Conservation (phyloP, 2,888 invertebrate species). For the Fabriciana adippe region DNA sequence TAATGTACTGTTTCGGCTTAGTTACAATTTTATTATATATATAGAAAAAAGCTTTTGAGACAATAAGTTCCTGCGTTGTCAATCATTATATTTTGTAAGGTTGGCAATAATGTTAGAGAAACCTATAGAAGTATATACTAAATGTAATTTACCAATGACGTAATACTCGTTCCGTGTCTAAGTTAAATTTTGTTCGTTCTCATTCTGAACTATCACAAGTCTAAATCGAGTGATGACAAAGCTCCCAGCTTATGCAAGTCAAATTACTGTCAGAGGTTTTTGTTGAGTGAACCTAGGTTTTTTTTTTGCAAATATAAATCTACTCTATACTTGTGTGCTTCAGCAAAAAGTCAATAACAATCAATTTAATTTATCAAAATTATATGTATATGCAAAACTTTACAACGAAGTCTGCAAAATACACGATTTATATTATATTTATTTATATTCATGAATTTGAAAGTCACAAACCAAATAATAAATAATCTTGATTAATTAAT, state of each 20-base stretch:
- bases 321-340: not conserved
- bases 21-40: no score
- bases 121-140: not conserved
- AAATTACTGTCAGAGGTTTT: constrained; percentile 29
- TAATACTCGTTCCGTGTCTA: constrained; percentile 1
- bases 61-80: no score
- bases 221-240: constrained; percentile 38
- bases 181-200: constrained; percentile 19
- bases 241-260: constrained; percentile 18
- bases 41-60: no score
- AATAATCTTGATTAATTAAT: no score
- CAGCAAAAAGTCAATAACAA: not conserved
- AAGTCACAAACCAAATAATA: no score
- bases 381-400: no score
- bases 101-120: no score
- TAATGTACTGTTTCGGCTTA: no score
- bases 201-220: constrained; percentile 25
- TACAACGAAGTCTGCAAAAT: no score
- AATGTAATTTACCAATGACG: constrained; percentile 10
- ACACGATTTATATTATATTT: no score
- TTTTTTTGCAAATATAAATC: constrained; percentile 14
- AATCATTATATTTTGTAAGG: not conserved
- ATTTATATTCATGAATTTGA: no score
- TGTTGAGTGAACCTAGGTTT: constrained; percentile 17
- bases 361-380: no score